Evolutionary conservation across 2,113 vertebrate genomes (phyloP).

Genomic region (Microtus ochrogaster): DNA sequence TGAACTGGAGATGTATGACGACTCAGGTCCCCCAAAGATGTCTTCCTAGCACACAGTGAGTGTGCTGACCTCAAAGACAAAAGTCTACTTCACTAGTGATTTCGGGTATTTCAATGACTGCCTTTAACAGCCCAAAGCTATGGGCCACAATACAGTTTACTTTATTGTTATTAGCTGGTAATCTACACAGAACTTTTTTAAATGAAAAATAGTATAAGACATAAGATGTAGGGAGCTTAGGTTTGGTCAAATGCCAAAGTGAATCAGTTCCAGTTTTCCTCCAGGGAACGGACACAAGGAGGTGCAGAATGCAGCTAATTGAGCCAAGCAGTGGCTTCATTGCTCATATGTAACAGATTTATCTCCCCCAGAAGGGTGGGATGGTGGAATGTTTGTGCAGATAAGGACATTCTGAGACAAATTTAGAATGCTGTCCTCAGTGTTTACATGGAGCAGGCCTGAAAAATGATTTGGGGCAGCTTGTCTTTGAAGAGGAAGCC

Average conservation of each 20-base stretch:
- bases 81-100: not conserved
- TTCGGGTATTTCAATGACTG: not conserved
- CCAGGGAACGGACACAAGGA: not conserved
- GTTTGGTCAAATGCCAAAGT: not conserved
- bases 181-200: not conserved
- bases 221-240: not conserved
- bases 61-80: not conserved
- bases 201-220: not conserved
- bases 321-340: not conserved
- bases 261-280: slow-evolving; percentile 16
- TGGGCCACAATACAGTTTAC: not conserved
- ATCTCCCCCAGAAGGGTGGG: not conserved
- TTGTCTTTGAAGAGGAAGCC: not conserved
- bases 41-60: slow-evolving; percentile 7
- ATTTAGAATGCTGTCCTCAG: not conserved
- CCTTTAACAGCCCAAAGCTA: not conserved
- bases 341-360: slow-evolving; percentile 31
- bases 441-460: not conserved
- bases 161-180: slow-evolving; percentile 2
- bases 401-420: not conserved
- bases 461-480: slow-evolving; percentile 14
- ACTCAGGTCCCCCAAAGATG: not conserved
- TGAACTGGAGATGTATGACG: not conserved
- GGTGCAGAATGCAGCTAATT: not conserved
- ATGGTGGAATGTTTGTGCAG: not conserved